Evolutionary conservation across 2,797 vertebrate species (phyloP), one percentile per base, ranked within the genome.

Genomic region (Tamandua tetradactyla): DNA sequence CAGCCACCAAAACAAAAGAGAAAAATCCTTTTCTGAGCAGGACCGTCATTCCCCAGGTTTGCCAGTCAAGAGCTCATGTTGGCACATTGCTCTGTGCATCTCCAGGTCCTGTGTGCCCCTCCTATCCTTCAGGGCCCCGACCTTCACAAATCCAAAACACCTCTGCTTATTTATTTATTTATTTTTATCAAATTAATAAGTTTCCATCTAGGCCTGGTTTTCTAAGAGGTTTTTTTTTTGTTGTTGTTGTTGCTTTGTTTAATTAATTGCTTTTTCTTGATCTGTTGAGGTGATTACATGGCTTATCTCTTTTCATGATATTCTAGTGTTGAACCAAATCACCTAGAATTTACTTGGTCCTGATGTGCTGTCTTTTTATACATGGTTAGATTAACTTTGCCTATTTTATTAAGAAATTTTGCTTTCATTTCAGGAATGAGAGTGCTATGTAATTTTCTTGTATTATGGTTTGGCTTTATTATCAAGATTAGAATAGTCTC

Each of bases 381-480:
- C 5, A 17, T 3, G 11, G 66, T 18, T 32, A 30, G 59, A 49
- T 87, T 93, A 61, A 86, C 71, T 78, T 80, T 74, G 79, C 37
- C 37, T 80, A 35, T 55, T 83, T 85, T 81, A 32, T 68, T 83
- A 40, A 44, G 27, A 35, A 84, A 42, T 42, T 92, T 62, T 88
- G 68, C 32, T 3, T 90, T 92, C 66, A 82, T 92, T 91, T 55
- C 32, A 68, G 79, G 64, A 74, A 72, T 68, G 59, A 80, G 61
- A 69, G 2, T 82, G 79, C 42, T 47, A 22, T 5, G 52, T 79
- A 35, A n/a, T 89, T 87, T 35, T 83, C 32, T 52, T 74, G 25
- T 71, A 72, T 37, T 79, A 37, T 61, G 61, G 72, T 66, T 42
- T 93, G 72, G 44, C 81, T 95, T 95, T 92, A 55, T 88, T 90